A percentile compares a stretch with the other conserved stretches of the same genome.
phyloP scores from a whole-genome alignment of 1,140 invertebrate genomes.

The Parasteatoda tepidariorum region DNA sequence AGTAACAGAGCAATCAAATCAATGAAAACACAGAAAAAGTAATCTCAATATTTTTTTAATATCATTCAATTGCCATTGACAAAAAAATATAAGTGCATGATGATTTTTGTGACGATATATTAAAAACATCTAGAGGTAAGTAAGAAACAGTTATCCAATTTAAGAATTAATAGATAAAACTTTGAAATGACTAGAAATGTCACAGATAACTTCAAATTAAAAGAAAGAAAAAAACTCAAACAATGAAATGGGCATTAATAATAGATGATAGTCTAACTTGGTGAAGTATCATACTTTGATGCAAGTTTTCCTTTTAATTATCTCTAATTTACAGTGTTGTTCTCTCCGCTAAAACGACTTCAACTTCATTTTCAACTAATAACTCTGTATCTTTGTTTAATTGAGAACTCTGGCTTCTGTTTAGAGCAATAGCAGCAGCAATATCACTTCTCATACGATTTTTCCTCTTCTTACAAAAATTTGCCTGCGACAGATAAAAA shows the following conservation, averaged over 20 bases:
- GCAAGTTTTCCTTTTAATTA: neutral
- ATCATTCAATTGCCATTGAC: too few species aligned
- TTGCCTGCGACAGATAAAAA: slow-evolving; percentile 62
- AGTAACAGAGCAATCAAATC: too few species aligned
- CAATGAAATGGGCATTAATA: neutral
- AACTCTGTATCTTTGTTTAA: slow-evolving; percentile 71
- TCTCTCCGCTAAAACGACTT: slow-evolving; percentile 79
- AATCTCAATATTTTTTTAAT: too few species aligned
- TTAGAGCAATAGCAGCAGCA: slow-evolving; percentile 79
- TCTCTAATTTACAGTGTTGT: slow-evolving; percentile 73
- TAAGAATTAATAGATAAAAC: too few species aligned
- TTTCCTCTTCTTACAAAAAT: slow-evolving; percentile 63
- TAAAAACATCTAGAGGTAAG: too few species aligned
- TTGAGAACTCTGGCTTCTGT: slow-evolving; percentile 69
- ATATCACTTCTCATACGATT: slow-evolving; percentile 79
- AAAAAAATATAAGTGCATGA: too few species aligned
- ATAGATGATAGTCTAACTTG: slow-evolving; percentile 7
- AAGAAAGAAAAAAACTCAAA: too few species aligned
- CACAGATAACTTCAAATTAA: too few species aligned
- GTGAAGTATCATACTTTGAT: slow-evolving; percentile 23
- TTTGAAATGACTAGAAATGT: too few species aligned
- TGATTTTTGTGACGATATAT: too few species aligned
- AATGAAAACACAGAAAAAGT: too few species aligned
- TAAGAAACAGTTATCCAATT: too few species aligned
- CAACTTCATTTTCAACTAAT: slow-evolving; percentile 72